Percentiles rank a stretch among this genome's conserved stretches.
These are phyloP conservation scores for Pica pica DNA, from an alignment of 2,113 vertebrate species.

Conservation along the genomic window DNA sequence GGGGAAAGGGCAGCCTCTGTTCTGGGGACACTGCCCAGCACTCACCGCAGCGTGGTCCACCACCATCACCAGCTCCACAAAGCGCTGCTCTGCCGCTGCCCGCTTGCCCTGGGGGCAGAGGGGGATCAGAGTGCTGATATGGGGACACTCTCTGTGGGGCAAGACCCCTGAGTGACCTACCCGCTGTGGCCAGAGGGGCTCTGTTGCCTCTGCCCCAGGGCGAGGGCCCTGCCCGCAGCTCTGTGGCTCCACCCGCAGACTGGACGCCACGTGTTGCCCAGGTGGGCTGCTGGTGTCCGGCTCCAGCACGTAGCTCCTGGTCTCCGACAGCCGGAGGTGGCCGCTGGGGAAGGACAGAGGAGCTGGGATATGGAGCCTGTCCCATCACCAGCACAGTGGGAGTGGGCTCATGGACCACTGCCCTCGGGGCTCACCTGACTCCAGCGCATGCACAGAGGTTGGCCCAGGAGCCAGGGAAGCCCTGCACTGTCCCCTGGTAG, in stretches of 20 bases:
- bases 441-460: conserved; percentile 84
- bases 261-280: conserved; percentile 54
- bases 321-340: conserved; percentile 74
- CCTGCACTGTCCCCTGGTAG: conserved; percentile 77
- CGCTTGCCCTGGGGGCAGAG: conserved; percentile 64
- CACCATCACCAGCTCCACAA: conserved; percentile 91
- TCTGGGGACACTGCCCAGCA: neutral
- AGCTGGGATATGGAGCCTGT: neutral
- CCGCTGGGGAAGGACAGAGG: conserved; percentile 70
- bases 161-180: conserved; percentile 16
- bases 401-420: rapidly evolving
- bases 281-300: conserved; percentile 8
- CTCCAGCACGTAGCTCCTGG: conserved; percentile 78
- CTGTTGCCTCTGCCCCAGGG: neutral
- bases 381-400: neutral
- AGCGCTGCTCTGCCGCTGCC: conserved; percentile 78
- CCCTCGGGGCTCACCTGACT: conserved; percentile 72
- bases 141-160: neutral
- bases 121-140: neutral
- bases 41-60: conserved; percentile 86
- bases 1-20: neutral
- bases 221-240: neutral
- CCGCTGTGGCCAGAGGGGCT: conserved; percentile 17
- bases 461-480: conserved; percentile 72
- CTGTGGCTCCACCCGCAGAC: neutral